Conservation (phyloP, 2,888 invertebrate genomes). For the Nowickia ferox region DNA sequence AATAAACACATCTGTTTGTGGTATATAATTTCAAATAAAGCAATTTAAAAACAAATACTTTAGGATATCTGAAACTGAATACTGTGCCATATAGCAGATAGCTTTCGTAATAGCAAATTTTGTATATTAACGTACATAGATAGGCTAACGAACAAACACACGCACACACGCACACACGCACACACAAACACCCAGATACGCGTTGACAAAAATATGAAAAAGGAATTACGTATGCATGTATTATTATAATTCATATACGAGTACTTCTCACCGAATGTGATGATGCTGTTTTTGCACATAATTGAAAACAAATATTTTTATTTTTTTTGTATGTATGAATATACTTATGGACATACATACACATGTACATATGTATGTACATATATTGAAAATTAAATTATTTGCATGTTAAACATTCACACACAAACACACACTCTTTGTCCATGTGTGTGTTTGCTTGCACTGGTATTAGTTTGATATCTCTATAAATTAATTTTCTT, state of each 20-base stretch:
- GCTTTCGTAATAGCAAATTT: constrained; percentile 13
- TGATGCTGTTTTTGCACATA: constrained; percentile 50
- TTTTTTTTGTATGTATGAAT: constrained; percentile 11
- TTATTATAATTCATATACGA: neutral
- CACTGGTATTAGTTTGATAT: neutral
- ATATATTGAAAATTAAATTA: constrained; percentile 4
- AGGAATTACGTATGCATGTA: neutral
- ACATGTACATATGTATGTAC: neutral
- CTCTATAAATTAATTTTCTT: neutral
- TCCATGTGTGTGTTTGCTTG: too few species aligned
- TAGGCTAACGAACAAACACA: neutral
- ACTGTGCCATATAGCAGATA: constrained; percentile 8
- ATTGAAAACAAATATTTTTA: constrained; percentile 66
- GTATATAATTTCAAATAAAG: constrained; percentile 59
- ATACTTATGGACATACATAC: constrained; percentile 15
- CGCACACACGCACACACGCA: neutral
- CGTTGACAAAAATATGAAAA: neutral
- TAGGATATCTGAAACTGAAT: constrained; percentile 57
- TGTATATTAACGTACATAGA: neutral
- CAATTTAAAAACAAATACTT: constrained; percentile 67
- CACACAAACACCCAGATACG: neutral
- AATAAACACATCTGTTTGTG: constrained; percentile 65
- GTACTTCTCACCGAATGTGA: neutral
- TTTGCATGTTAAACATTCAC: too few species aligned
- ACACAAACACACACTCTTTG: too few species aligned